Percentiles rank a stretch among this genome's conserved stretches.
Conservation (phyloP, 2,113 vertebrate genomes). For the Perca fluviatilis region DNA sequence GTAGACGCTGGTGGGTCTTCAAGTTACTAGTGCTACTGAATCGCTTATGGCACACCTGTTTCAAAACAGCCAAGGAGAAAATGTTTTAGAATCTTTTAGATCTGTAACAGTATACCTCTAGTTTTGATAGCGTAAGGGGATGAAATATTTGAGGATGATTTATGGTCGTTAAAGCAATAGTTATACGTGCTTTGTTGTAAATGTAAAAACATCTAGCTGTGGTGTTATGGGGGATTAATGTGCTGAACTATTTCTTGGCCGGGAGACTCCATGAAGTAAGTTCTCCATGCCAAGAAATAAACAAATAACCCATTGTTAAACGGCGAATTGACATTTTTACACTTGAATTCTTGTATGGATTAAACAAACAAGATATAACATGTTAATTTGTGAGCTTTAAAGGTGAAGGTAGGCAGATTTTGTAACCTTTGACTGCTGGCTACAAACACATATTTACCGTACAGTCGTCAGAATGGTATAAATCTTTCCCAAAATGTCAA, state of each 20-base stretch:
- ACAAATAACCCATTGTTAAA: not conserved
- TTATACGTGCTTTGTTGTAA: not conserved
- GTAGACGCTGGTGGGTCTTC: conserved; percentile 95
- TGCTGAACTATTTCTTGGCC: not conserved
- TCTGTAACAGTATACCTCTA: not conserved
- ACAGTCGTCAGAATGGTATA: not conserved
- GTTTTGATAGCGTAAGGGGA: not conserved
- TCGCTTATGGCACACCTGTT: conserved; percentile 93
- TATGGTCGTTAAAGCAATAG: not conserved
- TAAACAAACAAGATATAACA: not conserved
- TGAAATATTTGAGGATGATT: conserved; percentile 19
- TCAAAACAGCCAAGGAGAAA: conserved; percentile 20
- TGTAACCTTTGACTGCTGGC: not conserved
- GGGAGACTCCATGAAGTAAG: not conserved
- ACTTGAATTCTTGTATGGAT: not conserved
- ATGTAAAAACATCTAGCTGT: not conserved
- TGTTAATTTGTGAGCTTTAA: not conserved
- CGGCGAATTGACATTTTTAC: not conserved
- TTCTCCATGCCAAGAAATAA: not conserved
- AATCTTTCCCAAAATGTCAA: not conserved
- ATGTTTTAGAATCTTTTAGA: not conserved
- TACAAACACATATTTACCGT: not conserved
- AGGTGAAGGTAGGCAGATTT: not conserved
- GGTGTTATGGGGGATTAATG: not conserved
- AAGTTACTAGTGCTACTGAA: conserved; percentile 98